Conservation (phyloP, 2,113 vertebrate species). For the Platysteira castanea region DNA sequence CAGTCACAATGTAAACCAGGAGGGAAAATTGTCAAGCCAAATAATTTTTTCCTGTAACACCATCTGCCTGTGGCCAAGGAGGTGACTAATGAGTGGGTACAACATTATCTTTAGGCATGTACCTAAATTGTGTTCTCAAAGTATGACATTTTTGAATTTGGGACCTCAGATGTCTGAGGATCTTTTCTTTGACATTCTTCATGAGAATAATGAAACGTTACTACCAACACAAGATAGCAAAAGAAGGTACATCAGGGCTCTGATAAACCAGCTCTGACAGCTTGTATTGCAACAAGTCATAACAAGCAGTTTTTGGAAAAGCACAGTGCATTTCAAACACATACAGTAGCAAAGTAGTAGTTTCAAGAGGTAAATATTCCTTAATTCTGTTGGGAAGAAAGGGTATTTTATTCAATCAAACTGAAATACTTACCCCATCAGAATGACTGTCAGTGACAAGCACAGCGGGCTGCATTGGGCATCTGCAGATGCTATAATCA, state of each 20-base stretch:
- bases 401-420: background rate
- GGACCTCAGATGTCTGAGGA: background rate
- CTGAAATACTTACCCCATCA: background rate
- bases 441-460: background rate
- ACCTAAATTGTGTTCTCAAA: background rate
- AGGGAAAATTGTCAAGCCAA: background rate
- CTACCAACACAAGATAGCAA: background rate
- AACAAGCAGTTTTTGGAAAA: background rate
- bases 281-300: background rate
- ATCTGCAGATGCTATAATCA: background rate
- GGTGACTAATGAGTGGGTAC: background rate
- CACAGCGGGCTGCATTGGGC: background rate
- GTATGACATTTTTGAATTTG: background rate
- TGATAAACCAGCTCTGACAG: constrained; percentile 26
- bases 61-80: background rate
- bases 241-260: background rate
- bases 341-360: background rate
- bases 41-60: background rate
- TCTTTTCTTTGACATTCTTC: background rate
- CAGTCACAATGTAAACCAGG: background rate
- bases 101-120: background rate
- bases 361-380: background rate
- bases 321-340: background rate
- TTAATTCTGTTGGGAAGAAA: background rate
- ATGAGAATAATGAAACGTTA: background rate